These are phyloP conservation scores for Poecilia latipinna DNA, from an alignment of 2,113 vertebrate genomes.

Conservation along the genomic window DNA sequence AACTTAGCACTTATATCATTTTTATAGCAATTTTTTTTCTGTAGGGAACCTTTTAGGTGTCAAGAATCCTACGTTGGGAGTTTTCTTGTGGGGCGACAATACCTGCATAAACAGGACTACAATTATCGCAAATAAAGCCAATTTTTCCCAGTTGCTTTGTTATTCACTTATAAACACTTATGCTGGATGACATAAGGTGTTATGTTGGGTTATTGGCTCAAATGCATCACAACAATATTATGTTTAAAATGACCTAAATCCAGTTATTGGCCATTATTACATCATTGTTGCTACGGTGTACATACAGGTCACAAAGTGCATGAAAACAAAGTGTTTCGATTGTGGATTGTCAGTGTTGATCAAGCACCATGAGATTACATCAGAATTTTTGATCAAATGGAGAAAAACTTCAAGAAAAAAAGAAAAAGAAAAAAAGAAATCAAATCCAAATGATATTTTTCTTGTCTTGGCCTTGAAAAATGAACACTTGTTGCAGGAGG, in stretches of 20 bases:
- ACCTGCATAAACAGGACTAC: neutral
- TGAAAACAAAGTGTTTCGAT: constrained; percentile 50
- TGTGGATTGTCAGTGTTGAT: constrained; percentile 79
- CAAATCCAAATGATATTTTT: constrained; percentile 13
- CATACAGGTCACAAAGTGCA: constrained; percentile 69
- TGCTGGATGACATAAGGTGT: too few relatives aligned
- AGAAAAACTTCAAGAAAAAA: constrained; percentile 48
- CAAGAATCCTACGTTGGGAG: neutral
- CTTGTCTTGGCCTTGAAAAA: constrained; percentile 36
- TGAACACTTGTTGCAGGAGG: constrained; percentile 44
- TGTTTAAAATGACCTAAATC: neutral
- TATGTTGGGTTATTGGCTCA: neutral
- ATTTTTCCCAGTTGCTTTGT: neutral
- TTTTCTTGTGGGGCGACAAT: neutral
- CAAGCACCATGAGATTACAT: constrained; percentile 79
- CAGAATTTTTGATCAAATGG: constrained; percentile 39
- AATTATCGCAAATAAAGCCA: neutral
- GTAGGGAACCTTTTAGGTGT: neutral
- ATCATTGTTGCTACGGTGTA: constrained; percentile 18
- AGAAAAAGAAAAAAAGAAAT: constrained; percentile 3
- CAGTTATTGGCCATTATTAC: neutral
- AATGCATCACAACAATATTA: neutral
- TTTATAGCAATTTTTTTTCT: too few relatives aligned
- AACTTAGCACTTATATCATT: too few relatives aligned
- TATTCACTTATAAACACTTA: too few relatives aligned